phyloP scores from a whole-genome alignment of 2,888 invertebrate species.

The Ormyrus rosae region DNA sequence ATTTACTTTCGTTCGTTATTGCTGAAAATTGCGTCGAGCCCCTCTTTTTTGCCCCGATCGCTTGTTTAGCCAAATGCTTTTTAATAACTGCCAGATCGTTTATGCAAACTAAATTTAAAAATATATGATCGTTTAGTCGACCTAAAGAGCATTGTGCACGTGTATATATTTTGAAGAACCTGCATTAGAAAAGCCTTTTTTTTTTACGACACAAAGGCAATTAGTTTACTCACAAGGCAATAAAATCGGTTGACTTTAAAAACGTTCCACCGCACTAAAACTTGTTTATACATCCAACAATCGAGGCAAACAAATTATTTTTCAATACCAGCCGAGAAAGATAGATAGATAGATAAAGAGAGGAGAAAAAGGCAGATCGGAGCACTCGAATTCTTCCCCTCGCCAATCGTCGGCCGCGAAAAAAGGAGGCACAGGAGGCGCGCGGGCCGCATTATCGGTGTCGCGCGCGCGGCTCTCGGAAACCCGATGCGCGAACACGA shows the following conservation, averaged over 20 bases:
- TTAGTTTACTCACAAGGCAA: slow-evolving; percentile 32
- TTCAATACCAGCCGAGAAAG: no score
- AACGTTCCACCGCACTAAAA: neutral
- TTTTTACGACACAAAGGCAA: slow-evolving; percentile 29
- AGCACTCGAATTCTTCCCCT: neutral
- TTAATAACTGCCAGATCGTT: neutral
- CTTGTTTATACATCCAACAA: no score
- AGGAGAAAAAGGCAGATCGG: no score
- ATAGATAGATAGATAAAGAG: no score
- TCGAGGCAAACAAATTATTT: no score
- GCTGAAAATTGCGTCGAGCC: neutral
- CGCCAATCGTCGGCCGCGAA: neutral
- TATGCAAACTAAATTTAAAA: neutral
- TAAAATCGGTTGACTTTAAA: slow-evolving; percentile 8
- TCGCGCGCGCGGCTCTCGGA: slow-evolving; percentile 26
- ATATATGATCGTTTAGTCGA: slow-evolving; percentile 10
- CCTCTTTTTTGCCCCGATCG: neutral
- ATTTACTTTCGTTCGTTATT: slow-evolving; percentile 8
- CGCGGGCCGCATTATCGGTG: slow-evolving; percentile 33
- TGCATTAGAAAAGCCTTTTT: neutral
- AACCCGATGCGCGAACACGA: slow-evolving; percentile 54
- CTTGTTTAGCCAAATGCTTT: neutral
- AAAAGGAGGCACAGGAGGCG: neutral
- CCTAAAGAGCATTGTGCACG: neutral
- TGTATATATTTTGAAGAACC: neutral